These are phyloP conservation scores for Trachurus trachurus DNA, from an alignment of 2,797 vertebrate genomes.

Conservation along the genomic window DNA sequence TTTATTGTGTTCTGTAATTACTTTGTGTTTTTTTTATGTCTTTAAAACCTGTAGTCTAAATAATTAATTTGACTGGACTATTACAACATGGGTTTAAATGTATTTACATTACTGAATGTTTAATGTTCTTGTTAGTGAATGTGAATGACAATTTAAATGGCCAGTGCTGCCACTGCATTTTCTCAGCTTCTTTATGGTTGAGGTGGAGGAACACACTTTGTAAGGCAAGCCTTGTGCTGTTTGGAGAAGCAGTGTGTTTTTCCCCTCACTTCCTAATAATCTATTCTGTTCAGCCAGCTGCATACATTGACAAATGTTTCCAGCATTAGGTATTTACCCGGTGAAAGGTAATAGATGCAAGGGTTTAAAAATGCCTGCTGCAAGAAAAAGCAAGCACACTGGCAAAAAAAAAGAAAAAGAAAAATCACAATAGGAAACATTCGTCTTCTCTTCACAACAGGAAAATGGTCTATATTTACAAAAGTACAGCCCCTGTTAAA, in stretches of 20 bases:
- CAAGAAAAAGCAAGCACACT: slow-evolving; percentile 76
- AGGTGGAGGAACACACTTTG: slow-evolving; percentile 63
- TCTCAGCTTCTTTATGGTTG: slow-evolving; percentile 49
- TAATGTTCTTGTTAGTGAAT: slow-evolving; percentile 43
- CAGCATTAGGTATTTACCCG: slow-evolving; percentile 87
- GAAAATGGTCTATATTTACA: slow-evolving; percentile 54
- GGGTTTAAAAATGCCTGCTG: slow-evolving; percentile 85
- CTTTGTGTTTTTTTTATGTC: slow-evolving; percentile 33
- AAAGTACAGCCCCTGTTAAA: slow-evolving; percentile 11
- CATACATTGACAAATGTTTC: slow-evolving; percentile 90
- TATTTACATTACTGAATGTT: slow-evolving; percentile 40
- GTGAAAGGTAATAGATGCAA: slow-evolving; percentile 88
- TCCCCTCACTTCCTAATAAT: slow-evolving; percentile 88
- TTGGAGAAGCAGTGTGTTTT: slow-evolving; percentile 82
- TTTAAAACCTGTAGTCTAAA: slow-evolving; percentile 50
- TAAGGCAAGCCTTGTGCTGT: slow-evolving; percentile 70
- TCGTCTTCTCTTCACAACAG: slow-evolving; percentile 55
- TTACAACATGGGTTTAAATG: slow-evolving; percentile 22
- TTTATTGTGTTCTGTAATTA: slow-evolving; percentile 51
- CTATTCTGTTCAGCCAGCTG: slow-evolving; percentile 89
- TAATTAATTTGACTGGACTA: slow-evolving; percentile 57
- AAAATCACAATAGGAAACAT: slow-evolving; percentile 69
- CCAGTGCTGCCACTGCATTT: slow-evolving; percentile 40
- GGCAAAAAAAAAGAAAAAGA: slow-evolving; percentile 75
- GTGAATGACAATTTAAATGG: slow-evolving; percentile 46